Base-by-base conservation (phyloP, 2,797 vertebrate genomes). In the Rachycentron canadum region DNA sequence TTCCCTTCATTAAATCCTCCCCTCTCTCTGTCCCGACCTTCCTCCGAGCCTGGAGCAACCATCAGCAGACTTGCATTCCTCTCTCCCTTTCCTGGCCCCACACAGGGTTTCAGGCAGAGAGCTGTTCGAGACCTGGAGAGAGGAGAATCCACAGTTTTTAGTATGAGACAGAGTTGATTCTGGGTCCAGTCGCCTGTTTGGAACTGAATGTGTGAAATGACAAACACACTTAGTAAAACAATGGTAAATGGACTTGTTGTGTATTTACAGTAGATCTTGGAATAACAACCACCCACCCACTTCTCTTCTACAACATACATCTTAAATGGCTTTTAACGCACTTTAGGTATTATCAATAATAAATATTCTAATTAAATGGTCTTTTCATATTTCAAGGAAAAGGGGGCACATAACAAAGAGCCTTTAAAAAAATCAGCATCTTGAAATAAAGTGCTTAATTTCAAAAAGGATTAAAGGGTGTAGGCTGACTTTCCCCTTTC, bases 51-150 rank as follows among this genome's bases (percentile, higher is more conserved):
- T 89, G 90, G 88, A 93, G 91, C 92, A 91, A 86, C 90, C 89
- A 89, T 93, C 92, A 92, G 85, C 91, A 89, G 90, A 88, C 90
- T 89, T 60, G 62, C 91, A 93, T 93, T 93, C 91, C 91, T 91
- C 89, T 83, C 89, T 91, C 93, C 92, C 89, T 91, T 91, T 81
- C 73, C 78, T 82, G 93, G 92, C 92, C 92, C 89, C 92, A 92
- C 90, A 88, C 87, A 82, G 75, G 88, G 85, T 82, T 88, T 80
- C 43, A 12, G 52, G 76, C 85, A 52, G 74, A 80, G 86, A 67
- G 79, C 59, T 78, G 36, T 61, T 13, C 55, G 41, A 70, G 65
- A 77, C 62, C 72, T 41, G 32, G 32, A 69, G 77, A 74, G 64
- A 79, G 50, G 64, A 25, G 47, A 79, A 79, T 74, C 66, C 67